A percentile compares a stretch with the other conserved stretches of the same genome.
Evolutionary conservation across 2,888 invertebrate genomes (phyloP).

Genomic region (Chrysopilus asiliformis): DNA sequence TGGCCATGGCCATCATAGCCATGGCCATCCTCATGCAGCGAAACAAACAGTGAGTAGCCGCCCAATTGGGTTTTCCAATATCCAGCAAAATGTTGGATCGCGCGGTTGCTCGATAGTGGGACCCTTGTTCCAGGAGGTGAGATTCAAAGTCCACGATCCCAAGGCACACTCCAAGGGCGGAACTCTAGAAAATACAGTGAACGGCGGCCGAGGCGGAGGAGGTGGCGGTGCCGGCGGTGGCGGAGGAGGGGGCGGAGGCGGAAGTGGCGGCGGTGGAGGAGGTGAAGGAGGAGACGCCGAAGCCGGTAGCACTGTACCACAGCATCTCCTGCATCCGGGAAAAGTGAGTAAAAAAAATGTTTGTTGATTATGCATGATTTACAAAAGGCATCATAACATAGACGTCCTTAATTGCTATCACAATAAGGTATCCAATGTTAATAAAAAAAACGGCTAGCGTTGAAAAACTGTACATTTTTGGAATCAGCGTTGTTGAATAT

Average conservation of each 20-base stretch:
- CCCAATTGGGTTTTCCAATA: slow-evolving; percentile 39
- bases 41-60: slow-evolving; percentile 39
- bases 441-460: no score
- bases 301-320: slow-evolving; percentile 42
- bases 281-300: slow-evolving; percentile 24
- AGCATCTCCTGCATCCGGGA: slow-evolving; percentile 73
- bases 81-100: slow-evolving; percentile 38
- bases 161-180: slow-evolving; percentile 89
- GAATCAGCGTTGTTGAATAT: no score
- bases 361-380: neutral
- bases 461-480: no score
- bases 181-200: slow-evolving; percentile 81
- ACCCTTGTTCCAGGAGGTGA: slow-evolving; percentile 75
- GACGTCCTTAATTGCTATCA: no score
- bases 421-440: no score
- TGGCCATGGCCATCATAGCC: slow-evolving; percentile 38
- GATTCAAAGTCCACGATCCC: slow-evolving; percentile 89
- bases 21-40: slow-evolving; percentile 39
- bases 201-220: slow-evolving; percentile 57
- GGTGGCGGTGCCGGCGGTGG: slow-evolving; percentile 42
- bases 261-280: slow-evolving; percentile 20
- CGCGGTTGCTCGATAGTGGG: slow-evolving; percentile 48
- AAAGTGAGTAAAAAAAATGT: slow-evolving; percentile 44
- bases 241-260: slow-evolving; percentile 26
- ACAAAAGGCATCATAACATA: neutral